Base-by-base conservation (phyloP, 2,113 vertebrate genomes). In the Martes martes region DNA sequence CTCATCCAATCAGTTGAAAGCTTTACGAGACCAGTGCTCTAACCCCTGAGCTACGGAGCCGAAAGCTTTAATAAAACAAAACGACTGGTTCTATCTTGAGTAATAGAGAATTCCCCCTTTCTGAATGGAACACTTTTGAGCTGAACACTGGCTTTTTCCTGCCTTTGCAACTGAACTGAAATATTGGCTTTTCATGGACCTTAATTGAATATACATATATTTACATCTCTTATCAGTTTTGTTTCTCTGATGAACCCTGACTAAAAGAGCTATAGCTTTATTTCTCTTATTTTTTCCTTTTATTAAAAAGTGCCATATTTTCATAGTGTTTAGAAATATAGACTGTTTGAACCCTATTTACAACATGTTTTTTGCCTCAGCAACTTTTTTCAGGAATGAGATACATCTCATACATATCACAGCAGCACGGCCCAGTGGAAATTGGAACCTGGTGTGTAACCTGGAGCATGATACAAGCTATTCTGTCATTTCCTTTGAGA, bases 401-500 rank as follows among this genome's bases (percentile, higher is more conserved):
- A 21, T 18, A 2, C 14, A 11, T 3, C 9, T 47, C 26, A 0
- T 5, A 36, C 0, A 1, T 1, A 5, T n/a, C 59, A n/a, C 52
- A 45, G n/a, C 3, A 33, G 26, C 24, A n/a, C 11, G 78, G 42
- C 26, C 31, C 13, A 47, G 50, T 33, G 39, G 45, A 39, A 31
- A 52, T 67, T 39, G 52, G 42, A 39, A 42, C 23, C 39, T 39
- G 11, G 1, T 0, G 26, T 7, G 5, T 50, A 7, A 36, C 36
- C 33, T 31, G 6, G 24, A 73, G 14, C 23, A 7, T 55, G 15
- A 7, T 1, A 10, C 1, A 45, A 9, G 11, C 14, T 36, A 9
- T 31, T 7, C 5, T 65, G 19, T 23, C 45, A 16, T 63, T 52
- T 87, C 23, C 45, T 45, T 82, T 18, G 55, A 63, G 13, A 50